Conservation (phyloP, 2,888 invertebrate genomes). For the Andrena minutula region DNA sequence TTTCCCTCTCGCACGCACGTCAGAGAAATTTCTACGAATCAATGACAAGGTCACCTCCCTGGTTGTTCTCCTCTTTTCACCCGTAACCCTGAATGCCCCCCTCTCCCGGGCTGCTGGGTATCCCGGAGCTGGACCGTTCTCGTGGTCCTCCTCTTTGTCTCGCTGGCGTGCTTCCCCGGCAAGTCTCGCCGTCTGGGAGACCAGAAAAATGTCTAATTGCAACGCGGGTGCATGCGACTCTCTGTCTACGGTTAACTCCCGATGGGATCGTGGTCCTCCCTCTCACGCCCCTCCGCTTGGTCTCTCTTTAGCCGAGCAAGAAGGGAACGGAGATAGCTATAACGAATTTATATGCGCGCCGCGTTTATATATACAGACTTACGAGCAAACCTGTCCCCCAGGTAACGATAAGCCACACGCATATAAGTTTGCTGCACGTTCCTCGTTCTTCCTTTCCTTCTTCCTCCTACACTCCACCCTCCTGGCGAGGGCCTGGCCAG, state of each 20-base stretch:
- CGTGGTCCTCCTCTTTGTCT: slow-evolving; percentile 53
- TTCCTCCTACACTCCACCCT: slow-evolving; percentile 33
- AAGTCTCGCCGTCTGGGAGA: slow-evolving; percentile 40
- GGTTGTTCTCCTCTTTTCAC: slow-evolving; percentile 50
- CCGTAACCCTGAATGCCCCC: slow-evolving; percentile 73
- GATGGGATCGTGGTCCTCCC: slow-evolving; percentile 35
- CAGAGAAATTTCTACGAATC: slow-evolving; percentile 45
- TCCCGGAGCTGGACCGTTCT: slow-evolving; percentile 65
- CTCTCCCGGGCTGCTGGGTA: slow-evolving; percentile 31
- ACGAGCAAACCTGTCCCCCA: slow-evolving; percentile 63
- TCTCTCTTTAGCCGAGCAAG: not conserved
- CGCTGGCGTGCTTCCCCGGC: slow-evolving; percentile 2
- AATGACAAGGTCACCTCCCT: slow-evolving; percentile 54
- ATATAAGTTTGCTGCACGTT: slow-evolving; percentile 15
- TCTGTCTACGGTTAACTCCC: slow-evolving; percentile 34
- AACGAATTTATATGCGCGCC: slow-evolving; percentile 65
- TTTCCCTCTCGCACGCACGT: not conserved
- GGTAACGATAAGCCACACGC: slow-evolving; percentile 66
- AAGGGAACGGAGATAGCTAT: slow-evolving; percentile 37
- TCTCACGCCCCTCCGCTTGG: slow-evolving; percentile 1
- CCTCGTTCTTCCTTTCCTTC: slow-evolving; percentile 19
- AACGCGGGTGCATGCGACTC: slow-evolving; percentile 47
- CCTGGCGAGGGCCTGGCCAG: slow-evolving; percentile 33
- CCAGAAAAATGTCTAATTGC: slow-evolving; percentile 74
- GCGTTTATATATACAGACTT: slow-evolving; percentile 59